Percentiles rank a stretch among this genome's conserved stretches.
phyloP scores from a whole-genome alignment of 2,113 vertebrate species.

The Opisthocomus hoazin region DNA sequence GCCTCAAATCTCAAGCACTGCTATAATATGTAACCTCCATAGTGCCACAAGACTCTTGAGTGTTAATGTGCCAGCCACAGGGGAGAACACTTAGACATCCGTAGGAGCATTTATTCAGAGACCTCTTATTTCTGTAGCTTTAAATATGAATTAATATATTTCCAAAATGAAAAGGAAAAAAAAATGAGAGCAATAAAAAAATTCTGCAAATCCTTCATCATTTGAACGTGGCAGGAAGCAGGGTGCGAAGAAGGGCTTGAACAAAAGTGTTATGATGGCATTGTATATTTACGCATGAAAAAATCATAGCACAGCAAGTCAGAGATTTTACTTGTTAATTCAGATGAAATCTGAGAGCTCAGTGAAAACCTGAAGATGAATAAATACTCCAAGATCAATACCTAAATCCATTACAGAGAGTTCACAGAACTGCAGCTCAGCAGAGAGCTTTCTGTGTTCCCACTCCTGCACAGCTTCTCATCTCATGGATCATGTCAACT shows the following conservation, averaged over 20 bases:
- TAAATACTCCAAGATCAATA: conserved; percentile 1
- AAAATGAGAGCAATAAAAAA: neutral
- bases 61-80: neutral
- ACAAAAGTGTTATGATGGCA: neutral
- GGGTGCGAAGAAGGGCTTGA: neutral
- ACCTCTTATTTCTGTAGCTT: neutral
- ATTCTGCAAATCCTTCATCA: neutral
- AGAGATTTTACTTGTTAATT: conserved; percentile 38
- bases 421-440: neutral
- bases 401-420: neutral
- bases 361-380: neutral
- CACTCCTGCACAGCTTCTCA: neutral
- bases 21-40: neutral
- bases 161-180: neutral
- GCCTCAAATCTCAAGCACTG: neutral
- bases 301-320: neutral
- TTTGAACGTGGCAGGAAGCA: neutral
- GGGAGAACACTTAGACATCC: neutral
- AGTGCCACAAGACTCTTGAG: neutral
- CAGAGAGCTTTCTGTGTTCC: neutral
- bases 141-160: neutral
- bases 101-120: neutral
- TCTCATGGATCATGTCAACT: neutral
- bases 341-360: neutral
- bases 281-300: conserved; percentile 10